A percentile compares a stretch with the other conserved stretches of the same genome.
Evolutionary conservation across 2,888 invertebrate species (phyloP).

Genomic region (Orchesellides sinensis): DNA sequence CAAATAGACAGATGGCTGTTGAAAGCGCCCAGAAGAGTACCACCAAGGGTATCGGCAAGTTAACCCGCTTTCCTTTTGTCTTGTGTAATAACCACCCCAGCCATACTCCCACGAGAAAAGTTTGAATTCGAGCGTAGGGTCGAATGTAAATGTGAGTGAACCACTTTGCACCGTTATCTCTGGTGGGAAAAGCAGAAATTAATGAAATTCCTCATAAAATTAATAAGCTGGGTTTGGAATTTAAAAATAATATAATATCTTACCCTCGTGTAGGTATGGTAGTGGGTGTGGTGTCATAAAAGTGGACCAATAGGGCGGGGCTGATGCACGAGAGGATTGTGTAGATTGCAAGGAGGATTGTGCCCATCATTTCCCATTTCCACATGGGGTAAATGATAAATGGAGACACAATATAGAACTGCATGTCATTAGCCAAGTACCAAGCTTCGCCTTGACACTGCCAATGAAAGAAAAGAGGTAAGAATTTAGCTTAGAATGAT

Average conservation of each 20-base stretch:
- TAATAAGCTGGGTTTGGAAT: not conserved
- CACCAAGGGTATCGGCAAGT: constrained; percentile 29
- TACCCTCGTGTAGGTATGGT: constrained; percentile 60
- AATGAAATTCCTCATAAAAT: not conserved
- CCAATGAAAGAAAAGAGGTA: not conserved
- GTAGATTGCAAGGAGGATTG: constrained; percentile 79
- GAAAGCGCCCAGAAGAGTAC: constrained; percentile 60
- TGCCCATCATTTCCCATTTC: constrained; percentile 78
- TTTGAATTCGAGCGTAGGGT: constrained; percentile 73
- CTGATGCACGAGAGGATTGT: constrained; percentile 46
- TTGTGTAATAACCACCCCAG: constrained; percentile 72
- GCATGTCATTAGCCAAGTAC: constrained; percentile 74
- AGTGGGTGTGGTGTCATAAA: constrained; percentile 50
- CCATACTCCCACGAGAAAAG: constrained; percentile 75
- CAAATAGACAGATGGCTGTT: constrained; percentile 52
- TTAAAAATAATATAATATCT: no score
- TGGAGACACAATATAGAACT: constrained; percentile 70
- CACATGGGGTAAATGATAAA: constrained; percentile 67
- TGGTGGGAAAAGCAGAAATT: constrained; percentile 12
- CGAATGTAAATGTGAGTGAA: constrained; percentile 70
- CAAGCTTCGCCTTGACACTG: constrained; percentile 71
- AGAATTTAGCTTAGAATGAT: no score
- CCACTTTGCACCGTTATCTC: constrained; percentile 33
- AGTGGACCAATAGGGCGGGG: constrained; percentile 49
- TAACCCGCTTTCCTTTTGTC: constrained; percentile 58